These are phyloP conservation scores for Menidia beryllina DNA, from an alignment of 2,113 vertebrate genomes.

Conservation along the genomic window DNA sequence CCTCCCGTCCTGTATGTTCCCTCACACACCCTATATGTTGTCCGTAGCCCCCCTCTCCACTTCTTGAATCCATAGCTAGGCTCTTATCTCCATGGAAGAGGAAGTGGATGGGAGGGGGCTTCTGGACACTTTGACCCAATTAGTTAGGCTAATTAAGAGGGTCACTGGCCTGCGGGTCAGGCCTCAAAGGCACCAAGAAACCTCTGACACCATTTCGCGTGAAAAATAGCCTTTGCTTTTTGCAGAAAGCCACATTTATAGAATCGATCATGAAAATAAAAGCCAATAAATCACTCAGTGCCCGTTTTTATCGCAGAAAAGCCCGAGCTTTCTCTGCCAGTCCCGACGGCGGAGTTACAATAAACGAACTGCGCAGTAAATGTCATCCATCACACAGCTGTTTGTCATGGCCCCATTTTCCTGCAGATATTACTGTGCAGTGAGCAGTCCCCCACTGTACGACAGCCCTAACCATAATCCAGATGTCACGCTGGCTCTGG, in stretches of 20 bases:
- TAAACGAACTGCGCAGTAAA: constrained; percentile 57
- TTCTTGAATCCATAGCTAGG: constrained; percentile 44
- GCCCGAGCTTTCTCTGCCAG: constrained; percentile 20
- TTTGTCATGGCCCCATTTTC: constrained; percentile 53
- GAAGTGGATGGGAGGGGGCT: constrained; percentile 70
- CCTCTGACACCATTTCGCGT: constrained; percentile 39
- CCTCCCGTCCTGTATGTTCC: constrained; percentile 42
- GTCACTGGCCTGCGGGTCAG: constrained; percentile 59
- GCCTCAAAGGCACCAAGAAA: constrained; percentile 58
- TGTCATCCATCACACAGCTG: constrained; percentile 62
- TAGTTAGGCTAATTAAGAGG: constrained; percentile 76
- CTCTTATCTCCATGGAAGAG: constrained; percentile 77
- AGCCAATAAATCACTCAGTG: background rate
- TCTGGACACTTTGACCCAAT: constrained; percentile 72
- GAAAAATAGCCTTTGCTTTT: background rate
- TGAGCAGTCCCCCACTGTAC: constrained; percentile 24
- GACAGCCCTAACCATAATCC: constrained; percentile 43
- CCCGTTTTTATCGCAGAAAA: constrained; percentile 17
- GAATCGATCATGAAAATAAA: constrained; percentile 1
- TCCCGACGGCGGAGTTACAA: constrained; percentile 39
- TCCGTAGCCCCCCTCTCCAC: constrained; percentile 16
- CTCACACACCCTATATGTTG: constrained; percentile 25
- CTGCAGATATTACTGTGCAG: constrained; percentile 58
- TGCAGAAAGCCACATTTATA: background rate
- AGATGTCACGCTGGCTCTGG: constrained; percentile 65